phyloP scores from a whole-genome alignment of 2,113 vertebrate genomes.

The Indri indri region DNA sequence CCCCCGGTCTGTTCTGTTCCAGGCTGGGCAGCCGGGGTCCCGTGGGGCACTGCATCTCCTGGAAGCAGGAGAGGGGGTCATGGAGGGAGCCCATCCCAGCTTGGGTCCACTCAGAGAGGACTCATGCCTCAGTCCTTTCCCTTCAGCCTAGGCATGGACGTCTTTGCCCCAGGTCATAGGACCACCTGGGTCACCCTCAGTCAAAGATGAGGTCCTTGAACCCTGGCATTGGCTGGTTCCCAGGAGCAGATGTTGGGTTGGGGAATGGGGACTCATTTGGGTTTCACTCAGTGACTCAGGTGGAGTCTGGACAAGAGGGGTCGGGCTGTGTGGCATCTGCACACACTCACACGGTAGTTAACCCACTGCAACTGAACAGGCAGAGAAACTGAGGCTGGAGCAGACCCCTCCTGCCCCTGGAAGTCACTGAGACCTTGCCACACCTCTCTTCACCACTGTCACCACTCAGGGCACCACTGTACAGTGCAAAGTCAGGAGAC shows the following conservation, averaged over 20 bases:
- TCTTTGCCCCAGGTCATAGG: background rate
- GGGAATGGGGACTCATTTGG: background rate
- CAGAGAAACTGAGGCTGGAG: conserved; percentile 1
- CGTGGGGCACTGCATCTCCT: background rate
- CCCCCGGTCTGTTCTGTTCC: background rate
- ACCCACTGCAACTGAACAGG: background rate
- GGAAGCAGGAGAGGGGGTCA: background rate
- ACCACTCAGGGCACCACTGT: background rate
- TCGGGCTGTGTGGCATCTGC: no score
- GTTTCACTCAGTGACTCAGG: background rate
- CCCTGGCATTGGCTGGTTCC: background rate
- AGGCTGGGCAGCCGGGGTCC: background rate
- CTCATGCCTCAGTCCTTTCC: background rate
- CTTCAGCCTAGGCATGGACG: background rate
- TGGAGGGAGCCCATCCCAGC: background rate
- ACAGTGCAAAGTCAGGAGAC: background rate
- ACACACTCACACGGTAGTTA: background rate
- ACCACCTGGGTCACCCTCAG: background rate
- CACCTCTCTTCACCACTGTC: background rate
- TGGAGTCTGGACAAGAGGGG: background rate
- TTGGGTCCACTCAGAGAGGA: background rate
- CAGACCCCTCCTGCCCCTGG: background rate
- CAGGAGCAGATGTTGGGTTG: background rate
- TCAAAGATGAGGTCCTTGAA: background rate
- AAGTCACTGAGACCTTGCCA: background rate